A percentile compares a stretch with the other conserved stretches of the same genome.
These are phyloP conservation scores for Phaenicophaeus curvirostris DNA, from an alignment of 2,797 vertebrate genomes.

Conservation along the genomic window DNA sequence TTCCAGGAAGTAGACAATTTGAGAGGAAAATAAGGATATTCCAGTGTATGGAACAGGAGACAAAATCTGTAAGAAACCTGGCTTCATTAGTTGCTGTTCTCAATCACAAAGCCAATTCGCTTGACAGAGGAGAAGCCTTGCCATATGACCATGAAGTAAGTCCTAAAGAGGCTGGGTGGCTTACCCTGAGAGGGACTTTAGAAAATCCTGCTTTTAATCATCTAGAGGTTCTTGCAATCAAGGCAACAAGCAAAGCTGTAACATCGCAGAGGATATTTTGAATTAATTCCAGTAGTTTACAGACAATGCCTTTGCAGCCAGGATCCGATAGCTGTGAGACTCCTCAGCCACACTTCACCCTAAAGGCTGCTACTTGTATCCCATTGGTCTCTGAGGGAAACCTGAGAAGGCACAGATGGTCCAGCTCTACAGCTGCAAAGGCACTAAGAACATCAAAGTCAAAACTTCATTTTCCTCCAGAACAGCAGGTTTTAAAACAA, in stretches of 20 bases:
- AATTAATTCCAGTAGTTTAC: neutral
- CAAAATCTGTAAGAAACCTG: neutral
- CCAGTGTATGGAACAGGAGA: neutral
- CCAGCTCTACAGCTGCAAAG: neutral
- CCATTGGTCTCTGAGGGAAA: neutral
- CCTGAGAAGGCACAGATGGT: neutral
- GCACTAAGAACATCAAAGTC: conserved; percentile 43
- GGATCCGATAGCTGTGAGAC: neutral
- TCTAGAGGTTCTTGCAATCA: neutral
- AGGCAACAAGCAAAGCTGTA: neutral
- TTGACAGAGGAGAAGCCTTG: neutral
- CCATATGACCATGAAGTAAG: neutral
- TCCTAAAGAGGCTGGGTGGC: neutral
- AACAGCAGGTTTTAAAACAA: conserved; percentile 40
- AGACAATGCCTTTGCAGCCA: neutral
- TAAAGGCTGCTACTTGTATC: neutral
- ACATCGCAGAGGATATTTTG: neutral
- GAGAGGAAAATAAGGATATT: neutral
- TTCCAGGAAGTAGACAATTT: neutral
- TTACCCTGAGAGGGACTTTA: neutral
- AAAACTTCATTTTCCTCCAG: conserved; percentile 34
- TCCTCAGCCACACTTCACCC: neutral
- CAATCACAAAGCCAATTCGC: neutral
- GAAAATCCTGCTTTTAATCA: neutral
- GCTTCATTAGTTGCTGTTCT: neutral